phyloP scores from a whole-genome alignment of 2,113 vertebrate genomes.

The Chroicocephalus ridibundus region DNA sequence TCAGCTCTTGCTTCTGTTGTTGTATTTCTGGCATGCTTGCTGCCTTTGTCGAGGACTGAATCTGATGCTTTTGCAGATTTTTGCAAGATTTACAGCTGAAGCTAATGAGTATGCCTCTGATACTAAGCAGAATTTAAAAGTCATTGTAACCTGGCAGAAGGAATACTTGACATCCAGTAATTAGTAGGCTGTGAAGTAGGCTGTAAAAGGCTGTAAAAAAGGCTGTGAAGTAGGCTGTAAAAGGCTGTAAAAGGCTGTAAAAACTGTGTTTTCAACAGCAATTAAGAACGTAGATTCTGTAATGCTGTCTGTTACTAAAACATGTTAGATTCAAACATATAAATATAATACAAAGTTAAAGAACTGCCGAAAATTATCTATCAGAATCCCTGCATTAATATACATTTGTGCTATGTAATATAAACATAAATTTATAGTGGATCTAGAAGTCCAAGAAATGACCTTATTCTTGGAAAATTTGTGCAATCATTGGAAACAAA shows the following conservation, averaged over 20 bases:
- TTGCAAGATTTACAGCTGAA: background rate
- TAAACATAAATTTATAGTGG: background rate
- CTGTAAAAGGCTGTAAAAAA: no score
- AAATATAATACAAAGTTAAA: background rate
- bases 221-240: no score
- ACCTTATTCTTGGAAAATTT: background rate
- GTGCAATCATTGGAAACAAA: background rate
- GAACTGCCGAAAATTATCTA: background rate
- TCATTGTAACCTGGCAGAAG: background rate
- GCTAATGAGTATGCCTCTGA: background rate
- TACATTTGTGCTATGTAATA: background rate
- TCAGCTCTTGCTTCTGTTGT: background rate
- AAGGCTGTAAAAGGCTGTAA: no score
- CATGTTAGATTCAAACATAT: background rate
- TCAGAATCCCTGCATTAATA: background rate
- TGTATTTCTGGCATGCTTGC: background rate
- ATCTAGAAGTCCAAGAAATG: background rate
- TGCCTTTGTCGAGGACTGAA: background rate
- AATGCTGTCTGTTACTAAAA: background rate
- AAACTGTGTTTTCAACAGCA: background rate
- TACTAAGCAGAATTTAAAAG: background rate
- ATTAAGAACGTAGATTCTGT: background rate
- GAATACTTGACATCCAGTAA: background rate
- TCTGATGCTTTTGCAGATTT: background rate
- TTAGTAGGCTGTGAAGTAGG: fast-evolving